Evolutionary conservation across 1,140 invertebrate species (phyloP).

Genomic region (Pentalonia nigronervosa): DNA sequence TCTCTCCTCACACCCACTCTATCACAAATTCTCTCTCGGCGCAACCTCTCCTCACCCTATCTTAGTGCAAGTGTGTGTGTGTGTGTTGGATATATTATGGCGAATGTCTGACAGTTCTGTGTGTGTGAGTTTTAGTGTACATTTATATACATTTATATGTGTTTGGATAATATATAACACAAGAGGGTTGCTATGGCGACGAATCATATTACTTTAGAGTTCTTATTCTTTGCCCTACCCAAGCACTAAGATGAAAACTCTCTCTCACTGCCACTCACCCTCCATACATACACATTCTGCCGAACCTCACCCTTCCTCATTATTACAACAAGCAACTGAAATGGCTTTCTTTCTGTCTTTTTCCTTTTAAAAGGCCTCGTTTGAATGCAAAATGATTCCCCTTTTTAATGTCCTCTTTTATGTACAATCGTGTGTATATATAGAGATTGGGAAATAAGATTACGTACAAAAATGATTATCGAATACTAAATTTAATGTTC

Average conservation of each 20-base stretch:
- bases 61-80: neutral
- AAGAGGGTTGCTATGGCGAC: conserved; percentile 55
- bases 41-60: neutral
- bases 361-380: conserved; percentile 57
- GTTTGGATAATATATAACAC: conserved; percentile 58
- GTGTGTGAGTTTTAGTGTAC: conserved; percentile 50
- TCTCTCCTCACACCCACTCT: neutral
- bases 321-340: conserved; percentile 48
- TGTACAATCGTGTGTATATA: conserved; percentile 38
- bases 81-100: conserved; percentile 53
- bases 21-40: neutral
- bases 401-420: conserved; percentile 56
- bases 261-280: conserved; percentile 3
- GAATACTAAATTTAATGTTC: conserved; percentile 22
- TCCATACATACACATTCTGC: conserved; percentile 15
- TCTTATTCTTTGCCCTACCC: conserved; percentile 53
- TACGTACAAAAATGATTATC: conserved; percentile 40
- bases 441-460: conserved; percentile 32
- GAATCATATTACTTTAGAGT: conserved; percentile 58
- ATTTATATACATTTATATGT: conserved; percentile 53
- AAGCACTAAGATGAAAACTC: conserved; percentile 54
- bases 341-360: conserved; percentile 57
- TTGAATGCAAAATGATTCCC: conserved; percentile 57
- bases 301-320: conserved; percentile 33
- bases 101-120: conserved; percentile 55